Evolutionary conservation across 1,140 invertebrate genomes (phyloP).

Genomic region (Platorchestia sp.): DNA sequence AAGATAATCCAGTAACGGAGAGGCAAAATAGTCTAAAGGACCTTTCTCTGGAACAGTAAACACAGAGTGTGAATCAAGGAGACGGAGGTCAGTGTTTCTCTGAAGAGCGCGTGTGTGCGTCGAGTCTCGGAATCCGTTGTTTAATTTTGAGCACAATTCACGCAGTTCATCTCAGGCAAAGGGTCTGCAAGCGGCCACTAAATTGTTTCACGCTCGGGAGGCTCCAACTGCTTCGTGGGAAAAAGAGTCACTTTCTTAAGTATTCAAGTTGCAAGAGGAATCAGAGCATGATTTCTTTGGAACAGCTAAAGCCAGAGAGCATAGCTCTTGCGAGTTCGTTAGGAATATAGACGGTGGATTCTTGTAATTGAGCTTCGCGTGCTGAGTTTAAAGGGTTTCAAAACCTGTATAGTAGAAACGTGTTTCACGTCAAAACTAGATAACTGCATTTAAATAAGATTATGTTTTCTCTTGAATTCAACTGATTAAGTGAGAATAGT

Average conservation of each 20-base stretch:
- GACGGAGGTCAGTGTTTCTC: not conserved
- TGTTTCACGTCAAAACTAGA: too few species aligned
- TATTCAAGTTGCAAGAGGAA: conserved; percentile 38
- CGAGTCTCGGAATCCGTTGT: not conserved
- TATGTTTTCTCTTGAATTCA: too few species aligned
- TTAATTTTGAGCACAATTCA: not conserved
- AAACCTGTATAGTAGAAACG: too few species aligned
- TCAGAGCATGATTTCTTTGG: not conserved
- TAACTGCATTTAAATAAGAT: too few species aligned
- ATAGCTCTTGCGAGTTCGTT: not conserved
- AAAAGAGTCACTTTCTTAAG: conserved; percentile 35
- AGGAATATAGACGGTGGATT: not conserved
- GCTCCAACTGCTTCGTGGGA: conserved; percentile 6
- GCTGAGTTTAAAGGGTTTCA: too few species aligned
- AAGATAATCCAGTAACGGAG: not conserved
- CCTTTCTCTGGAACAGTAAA: not conserved
- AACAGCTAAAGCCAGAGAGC: not conserved
- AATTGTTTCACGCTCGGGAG: conserved; percentile 8
- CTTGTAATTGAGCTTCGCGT: too few species aligned
- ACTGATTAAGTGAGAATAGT: too few species aligned
- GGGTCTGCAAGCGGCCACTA: not conserved
- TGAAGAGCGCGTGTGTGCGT: not conserved
- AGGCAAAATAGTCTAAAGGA: not conserved
- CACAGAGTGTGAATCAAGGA: not conserved
- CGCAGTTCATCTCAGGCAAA: not conserved